Conservation (phyloP, 2,113 vertebrate species). For the Channa argus region DNA sequence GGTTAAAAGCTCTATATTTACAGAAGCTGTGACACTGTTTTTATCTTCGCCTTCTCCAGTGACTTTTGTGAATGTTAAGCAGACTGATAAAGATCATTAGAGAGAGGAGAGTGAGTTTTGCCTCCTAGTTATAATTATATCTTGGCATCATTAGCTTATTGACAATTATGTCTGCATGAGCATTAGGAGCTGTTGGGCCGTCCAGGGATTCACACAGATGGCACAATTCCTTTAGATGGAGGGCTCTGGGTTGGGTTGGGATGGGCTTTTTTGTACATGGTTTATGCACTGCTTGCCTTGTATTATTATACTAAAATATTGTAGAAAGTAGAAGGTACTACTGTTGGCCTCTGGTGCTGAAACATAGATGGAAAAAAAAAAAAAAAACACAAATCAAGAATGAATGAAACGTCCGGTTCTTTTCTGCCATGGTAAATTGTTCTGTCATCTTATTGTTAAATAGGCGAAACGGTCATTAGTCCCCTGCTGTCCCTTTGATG, state of each 20-base stretch:
- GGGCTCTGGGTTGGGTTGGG: slow-evolving; percentile 69
- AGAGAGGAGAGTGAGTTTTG: slow-evolving; percentile 17
- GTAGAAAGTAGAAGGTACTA: slow-evolving; percentile 82
- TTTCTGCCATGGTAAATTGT: too few species aligned
- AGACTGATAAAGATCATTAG: slow-evolving; percentile 8
- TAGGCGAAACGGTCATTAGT: neutral
- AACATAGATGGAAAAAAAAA: slow-evolving; percentile 56
- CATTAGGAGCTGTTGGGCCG: slow-evolving; percentile 39
- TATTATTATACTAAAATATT: slow-evolving; percentile 83
- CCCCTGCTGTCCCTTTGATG: neutral
- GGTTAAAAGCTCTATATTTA: slow-evolving; percentile 56
- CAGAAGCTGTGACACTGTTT: slow-evolving; percentile 34
- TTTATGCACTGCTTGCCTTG: slow-evolving; percentile 90
- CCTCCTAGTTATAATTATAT: slow-evolving; percentile 39
- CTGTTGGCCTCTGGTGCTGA: slow-evolving; percentile 80
- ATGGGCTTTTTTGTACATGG: slow-evolving; percentile 83
- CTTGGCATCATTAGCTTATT: slow-evolving; percentile 44
- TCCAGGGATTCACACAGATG: slow-evolving; percentile 60
- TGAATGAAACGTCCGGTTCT: neutral
- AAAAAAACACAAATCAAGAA: slow-evolving; percentile 11
- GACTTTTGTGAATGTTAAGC: slow-evolving; percentile 6
- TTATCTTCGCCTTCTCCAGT: slow-evolving; percentile 38
- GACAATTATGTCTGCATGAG: slow-evolving; percentile 35
- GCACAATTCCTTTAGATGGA: slow-evolving; percentile 43
- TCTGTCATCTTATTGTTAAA: too few species aligned